Evolutionary conservation across 2,797 vertebrate species (phyloP).

Genomic region (Pseudochirops corinnae): DNA sequence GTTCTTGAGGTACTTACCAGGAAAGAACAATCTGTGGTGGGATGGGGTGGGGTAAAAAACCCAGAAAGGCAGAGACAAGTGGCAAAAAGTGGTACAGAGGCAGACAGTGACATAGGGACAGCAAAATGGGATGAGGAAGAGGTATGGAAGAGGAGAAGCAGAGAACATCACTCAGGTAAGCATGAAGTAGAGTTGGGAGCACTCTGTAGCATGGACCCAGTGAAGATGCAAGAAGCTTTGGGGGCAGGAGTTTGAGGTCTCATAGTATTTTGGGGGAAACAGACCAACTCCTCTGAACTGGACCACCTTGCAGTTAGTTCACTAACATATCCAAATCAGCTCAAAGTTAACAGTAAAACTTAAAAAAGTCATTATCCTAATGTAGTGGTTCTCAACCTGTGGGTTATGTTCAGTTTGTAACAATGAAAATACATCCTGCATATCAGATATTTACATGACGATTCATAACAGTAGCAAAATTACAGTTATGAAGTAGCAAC

Average conservation of each 20-base stretch:
- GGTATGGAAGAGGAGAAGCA: neutral
- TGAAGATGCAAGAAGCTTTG: neutral
- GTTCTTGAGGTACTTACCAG: neutral
- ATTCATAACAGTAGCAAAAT: too few relatives aligned
- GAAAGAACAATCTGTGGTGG: neutral
- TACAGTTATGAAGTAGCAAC: too few relatives aligned
- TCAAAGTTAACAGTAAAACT: neutral
- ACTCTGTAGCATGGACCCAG: neutral
- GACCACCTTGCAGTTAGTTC: neutral
- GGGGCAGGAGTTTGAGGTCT: neutral
- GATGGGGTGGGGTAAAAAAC: neutral
- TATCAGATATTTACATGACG: too few relatives aligned
- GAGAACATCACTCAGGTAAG: neutral
- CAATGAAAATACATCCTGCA: too few relatives aligned
- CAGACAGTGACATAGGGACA: neutral
- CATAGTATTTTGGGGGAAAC: neutral
- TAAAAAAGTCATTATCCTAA: neutral
- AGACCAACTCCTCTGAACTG: neutral
- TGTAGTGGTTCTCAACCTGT: too few relatives aligned
- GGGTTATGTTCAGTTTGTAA: too few relatives aligned
- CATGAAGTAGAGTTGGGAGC: neutral
- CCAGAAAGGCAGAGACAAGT: neutral
- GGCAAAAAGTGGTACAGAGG: neutral
- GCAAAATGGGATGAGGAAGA: neutral
- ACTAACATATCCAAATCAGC: neutral